phyloP scores from a whole-genome alignment of 2,797 vertebrate species.

The Malurus leucopterus region DNA sequence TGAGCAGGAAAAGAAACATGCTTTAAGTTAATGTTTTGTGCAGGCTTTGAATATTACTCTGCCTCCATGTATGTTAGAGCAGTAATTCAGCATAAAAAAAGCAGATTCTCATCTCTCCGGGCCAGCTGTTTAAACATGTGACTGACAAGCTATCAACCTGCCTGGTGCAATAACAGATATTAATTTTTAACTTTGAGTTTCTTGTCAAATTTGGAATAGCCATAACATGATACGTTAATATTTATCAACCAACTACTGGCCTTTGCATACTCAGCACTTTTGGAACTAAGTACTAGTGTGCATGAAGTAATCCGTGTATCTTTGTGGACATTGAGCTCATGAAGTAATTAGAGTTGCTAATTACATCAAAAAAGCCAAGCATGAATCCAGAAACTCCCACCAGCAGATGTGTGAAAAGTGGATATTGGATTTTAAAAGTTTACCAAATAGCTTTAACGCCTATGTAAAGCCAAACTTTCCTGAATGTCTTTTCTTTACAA shows the following conservation, averaged over 20 bases:
- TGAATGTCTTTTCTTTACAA: not conserved
- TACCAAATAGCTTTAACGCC: not conserved
- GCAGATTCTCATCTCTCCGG: not conserved
- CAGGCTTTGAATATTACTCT: not conserved
- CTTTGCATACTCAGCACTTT: not conserved
- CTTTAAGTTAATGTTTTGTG: not conserved
- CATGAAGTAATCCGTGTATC: not conserved
- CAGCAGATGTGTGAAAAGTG: not conserved
- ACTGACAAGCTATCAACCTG: not conserved
- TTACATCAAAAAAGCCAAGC: not conserved
- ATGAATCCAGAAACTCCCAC: not conserved
- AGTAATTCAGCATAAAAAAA: not conserved
- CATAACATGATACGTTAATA: not conserved
- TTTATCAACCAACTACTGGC: not conserved
- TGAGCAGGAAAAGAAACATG: not conserved
- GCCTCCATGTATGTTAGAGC: not conserved
- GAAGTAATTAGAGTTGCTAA: not conserved
- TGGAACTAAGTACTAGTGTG: not conserved
- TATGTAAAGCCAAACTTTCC: not conserved
- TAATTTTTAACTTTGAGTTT: constrained; percentile 17
- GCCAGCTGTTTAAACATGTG: not conserved
- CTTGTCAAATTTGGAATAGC: not conserved
- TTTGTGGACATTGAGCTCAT: not conserved
- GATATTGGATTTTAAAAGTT: not conserved
- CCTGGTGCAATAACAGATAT: not conserved